These are phyloP conservation scores for Leptoclinus maculatus DNA, from an alignment of 2,797 vertebrate genomes.

Conservation along the genomic window DNA sequence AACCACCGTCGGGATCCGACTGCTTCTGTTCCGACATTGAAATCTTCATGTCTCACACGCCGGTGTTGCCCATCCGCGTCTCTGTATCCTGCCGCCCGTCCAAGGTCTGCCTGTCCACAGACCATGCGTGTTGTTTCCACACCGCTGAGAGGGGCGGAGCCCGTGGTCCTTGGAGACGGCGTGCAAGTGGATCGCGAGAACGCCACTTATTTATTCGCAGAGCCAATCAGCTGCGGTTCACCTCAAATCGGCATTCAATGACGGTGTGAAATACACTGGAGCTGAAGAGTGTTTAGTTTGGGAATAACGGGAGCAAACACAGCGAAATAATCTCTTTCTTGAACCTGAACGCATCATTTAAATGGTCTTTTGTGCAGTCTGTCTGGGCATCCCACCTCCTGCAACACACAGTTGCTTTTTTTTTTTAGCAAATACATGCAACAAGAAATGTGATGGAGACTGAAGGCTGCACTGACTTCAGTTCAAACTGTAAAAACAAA, in stretches of 20 bases:
- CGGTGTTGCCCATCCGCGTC: slow-evolving; percentile 5
- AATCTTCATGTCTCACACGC: slow-evolving; percentile 40
- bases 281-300: slow-evolving; percentile 14
- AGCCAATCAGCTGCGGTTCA: slow-evolving; percentile 67
- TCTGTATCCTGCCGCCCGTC: slow-evolving; percentile 32
- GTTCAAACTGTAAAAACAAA: background rate
- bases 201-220: slow-evolving; percentile 49
- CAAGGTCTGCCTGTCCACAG: slow-evolving; percentile 50
- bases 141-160: slow-evolving; percentile 68
- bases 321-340: background rate
- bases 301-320: slow-evolving; percentile 1
- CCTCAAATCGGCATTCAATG: slow-evolving; percentile 5
- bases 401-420: background rate
- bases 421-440: background rate
- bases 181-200: slow-evolving; percentile 56
- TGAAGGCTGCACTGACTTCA: background rate
- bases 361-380: background rate
- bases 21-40: slow-evolving; percentile 5
- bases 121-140: slow-evolving; percentile 78
- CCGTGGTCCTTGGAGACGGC: slow-evolving; percentile 70
- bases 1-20: background rate
- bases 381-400: background rate
- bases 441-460: background rate
- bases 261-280: background rate
- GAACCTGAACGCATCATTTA: background rate